phyloP scores from a whole-genome alignment of 1,140 invertebrate species.

The Stegodyphus dumicola region DNA sequence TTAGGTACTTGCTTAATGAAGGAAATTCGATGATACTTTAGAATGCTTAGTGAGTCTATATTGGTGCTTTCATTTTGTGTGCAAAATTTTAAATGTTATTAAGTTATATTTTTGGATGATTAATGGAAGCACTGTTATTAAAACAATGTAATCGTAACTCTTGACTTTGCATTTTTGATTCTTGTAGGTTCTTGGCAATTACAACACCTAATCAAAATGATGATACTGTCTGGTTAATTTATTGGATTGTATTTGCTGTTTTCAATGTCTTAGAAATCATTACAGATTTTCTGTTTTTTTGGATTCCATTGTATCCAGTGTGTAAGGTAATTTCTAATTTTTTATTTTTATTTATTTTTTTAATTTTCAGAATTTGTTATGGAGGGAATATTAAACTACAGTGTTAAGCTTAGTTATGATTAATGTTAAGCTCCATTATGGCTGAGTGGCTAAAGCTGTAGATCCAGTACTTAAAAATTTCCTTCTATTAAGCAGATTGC shows the following conservation, averaged over 20 bases:
- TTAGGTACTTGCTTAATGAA: too few relatives aligned
- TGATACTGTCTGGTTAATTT: constrained; percentile 98
- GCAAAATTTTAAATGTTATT: too few relatives aligned
- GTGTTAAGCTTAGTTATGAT: not conserved
- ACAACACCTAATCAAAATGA: constrained; percentile 81
- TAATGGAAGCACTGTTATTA: too few relatives aligned
- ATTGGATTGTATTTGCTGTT: constrained; percentile 95
- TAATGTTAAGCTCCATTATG: not conserved
- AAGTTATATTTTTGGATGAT: too few relatives aligned
- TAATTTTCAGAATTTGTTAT: too few relatives aligned
- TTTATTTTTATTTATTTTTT: too few relatives aligned
- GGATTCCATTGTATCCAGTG: constrained; percentile 42
- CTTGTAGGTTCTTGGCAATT: constrained; percentile 75
- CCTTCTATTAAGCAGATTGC: too few relatives aligned
- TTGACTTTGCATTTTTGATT: not conserved
- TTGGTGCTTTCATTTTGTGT: too few relatives aligned
- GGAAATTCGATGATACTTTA: too few relatives aligned
- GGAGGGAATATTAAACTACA: too few relatives aligned
- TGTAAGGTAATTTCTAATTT: constrained; percentile 30
- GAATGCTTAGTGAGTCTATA: too few relatives aligned
- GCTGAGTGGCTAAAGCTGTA: not conserved
- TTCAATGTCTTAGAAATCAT: constrained; percentile 86
- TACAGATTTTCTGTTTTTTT: constrained; percentile 75
- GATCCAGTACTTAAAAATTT: not conserved
- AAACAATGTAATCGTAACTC: too few relatives aligned